Evolutionary conservation across 2,797 vertebrate species (phyloP).

Genomic region (Tapirus indicus): DNA sequence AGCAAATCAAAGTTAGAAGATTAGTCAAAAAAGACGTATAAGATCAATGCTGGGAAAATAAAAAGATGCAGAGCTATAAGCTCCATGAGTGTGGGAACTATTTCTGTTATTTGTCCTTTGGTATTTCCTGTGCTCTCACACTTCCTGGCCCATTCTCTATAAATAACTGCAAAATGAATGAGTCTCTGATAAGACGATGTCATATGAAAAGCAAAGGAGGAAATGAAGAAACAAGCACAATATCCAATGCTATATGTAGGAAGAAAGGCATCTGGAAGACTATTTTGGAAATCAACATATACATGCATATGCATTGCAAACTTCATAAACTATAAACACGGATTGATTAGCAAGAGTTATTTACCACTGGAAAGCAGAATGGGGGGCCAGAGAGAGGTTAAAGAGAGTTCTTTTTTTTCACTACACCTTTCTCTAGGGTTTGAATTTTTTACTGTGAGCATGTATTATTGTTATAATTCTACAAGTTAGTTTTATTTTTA

Average conservation of each 20-base stretch:
- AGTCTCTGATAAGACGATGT: neutral
- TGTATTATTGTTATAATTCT: neutral
- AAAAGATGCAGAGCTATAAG: neutral
- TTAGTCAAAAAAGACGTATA: neutral
- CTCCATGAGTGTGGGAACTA: neutral
- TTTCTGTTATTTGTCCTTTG: neutral
- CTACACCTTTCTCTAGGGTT: neutral
- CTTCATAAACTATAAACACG: neutral
- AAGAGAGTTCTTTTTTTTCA: neutral
- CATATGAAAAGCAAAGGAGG: conserved; percentile 15
- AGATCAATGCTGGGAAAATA: neutral
- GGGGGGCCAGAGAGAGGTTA: neutral
- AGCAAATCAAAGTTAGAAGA: neutral
- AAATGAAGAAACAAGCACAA: neutral
- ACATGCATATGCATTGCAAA: neutral
- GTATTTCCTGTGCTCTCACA: neutral
- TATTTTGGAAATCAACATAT: conserved; percentile 17
- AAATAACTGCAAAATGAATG: neutral
- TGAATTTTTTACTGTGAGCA: neutral
- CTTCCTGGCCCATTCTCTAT: neutral
- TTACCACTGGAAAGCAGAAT: neutral
- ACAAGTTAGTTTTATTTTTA: conserved; percentile 21
- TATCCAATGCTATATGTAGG: neutral
- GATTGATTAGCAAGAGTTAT: neutral
- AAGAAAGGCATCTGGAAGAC: neutral